Evolutionary conservation across 2,113 vertebrate species (phyloP).

Genomic region (Syrmaticus mikado): DNA sequence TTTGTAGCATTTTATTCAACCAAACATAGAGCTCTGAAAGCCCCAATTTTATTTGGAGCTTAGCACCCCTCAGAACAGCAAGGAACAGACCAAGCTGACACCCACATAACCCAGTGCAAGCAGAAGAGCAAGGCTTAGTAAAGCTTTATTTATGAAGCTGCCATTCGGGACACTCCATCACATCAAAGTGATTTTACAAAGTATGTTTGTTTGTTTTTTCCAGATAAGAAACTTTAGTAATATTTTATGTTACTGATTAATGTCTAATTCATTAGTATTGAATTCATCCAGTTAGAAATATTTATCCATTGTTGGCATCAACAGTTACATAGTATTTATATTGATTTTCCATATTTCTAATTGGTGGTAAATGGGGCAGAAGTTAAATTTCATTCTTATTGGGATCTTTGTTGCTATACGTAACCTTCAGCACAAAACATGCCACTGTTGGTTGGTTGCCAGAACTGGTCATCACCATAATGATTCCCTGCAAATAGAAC

Average conservation of each 20-base stretch:
- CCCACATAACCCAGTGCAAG: conserved; percentile 27
- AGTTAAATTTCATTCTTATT: background rate
- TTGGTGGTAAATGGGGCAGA: background rate
- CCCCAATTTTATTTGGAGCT: background rate
- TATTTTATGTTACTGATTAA: background rate
- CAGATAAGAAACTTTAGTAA: background rate
- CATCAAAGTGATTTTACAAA: background rate
- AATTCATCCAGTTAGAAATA: background rate
- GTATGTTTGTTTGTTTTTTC: background rate
- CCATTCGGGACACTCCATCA: conserved; percentile 27
- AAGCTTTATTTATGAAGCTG: conserved; percentile 35
- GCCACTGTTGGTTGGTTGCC: background rate
- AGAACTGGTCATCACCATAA: background rate
- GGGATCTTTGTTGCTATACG: background rate
- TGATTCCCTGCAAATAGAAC: background rate
- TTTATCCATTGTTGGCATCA: background rate
- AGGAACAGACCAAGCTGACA: conserved; percentile 35
- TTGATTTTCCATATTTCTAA: background rate
- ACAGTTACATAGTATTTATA: background rate
- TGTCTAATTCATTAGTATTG: background rate
- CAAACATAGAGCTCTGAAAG: background rate
- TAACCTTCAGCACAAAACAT: background rate
- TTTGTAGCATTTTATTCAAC: background rate
- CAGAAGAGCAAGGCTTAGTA: conserved; percentile 18
- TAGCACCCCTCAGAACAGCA: background rate